A percentile compares a stretch with the other conserved stretches of the same genome.
phyloP scores from a whole-genome alignment of 2,797 vertebrate species.

The Sciurus carolinensis region DNA sequence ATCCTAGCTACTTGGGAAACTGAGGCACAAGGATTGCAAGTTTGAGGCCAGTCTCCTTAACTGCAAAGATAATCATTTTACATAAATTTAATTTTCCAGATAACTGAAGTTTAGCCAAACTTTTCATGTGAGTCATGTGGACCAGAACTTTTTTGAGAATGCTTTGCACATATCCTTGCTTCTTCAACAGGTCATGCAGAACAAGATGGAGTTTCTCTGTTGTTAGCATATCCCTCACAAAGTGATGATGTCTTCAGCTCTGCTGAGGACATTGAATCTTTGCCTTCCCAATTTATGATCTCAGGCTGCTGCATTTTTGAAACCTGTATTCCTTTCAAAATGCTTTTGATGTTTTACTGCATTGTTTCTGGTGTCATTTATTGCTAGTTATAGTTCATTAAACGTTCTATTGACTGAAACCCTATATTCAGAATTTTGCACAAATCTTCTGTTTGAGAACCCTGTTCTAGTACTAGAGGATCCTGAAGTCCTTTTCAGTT shows the following conservation, averaged over 20 bases:
- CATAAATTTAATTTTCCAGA: conserved; percentile 66
- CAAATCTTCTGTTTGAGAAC: neutral
- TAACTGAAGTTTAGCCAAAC: conserved; percentile 66
- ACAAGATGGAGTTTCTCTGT: neutral
- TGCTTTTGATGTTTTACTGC: conserved; percentile 9
- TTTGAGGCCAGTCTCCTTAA: neutral
- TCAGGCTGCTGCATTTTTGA: neutral
- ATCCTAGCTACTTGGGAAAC: no score
- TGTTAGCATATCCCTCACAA: neutral
- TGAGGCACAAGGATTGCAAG: no score
- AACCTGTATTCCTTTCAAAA: neutral
- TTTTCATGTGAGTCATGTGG: neutral
- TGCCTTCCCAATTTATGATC: neutral
- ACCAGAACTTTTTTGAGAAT: neutral
- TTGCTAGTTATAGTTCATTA: conserved; percentile 24
- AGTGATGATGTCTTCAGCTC: neutral
- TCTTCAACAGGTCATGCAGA: neutral
- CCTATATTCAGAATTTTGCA: neutral
- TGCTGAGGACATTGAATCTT: neutral
- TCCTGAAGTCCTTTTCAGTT: neutral
- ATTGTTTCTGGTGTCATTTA: neutral
- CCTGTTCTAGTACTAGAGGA: neutral
- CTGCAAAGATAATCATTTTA: neutral
- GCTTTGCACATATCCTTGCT: neutral
- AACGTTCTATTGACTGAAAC: neutral